phyloP scores from a whole-genome alignment of 1,140 invertebrate species.

The Brachionus sp. region DNA sequence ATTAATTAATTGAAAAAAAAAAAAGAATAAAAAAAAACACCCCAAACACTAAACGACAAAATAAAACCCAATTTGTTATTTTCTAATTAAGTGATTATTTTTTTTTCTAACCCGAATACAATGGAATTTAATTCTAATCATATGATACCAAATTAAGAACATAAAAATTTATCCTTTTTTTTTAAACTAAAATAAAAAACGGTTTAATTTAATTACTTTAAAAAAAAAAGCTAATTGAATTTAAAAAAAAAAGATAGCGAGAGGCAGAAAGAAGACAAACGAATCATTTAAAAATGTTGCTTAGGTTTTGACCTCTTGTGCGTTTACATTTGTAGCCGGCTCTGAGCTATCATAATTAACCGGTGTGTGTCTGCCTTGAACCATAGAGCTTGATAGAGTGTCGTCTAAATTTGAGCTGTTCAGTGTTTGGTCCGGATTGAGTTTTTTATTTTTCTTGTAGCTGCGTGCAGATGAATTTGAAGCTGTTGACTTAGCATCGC shows the following conservation, averaged over 20 bases:
- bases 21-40: background rate
- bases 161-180: background rate
- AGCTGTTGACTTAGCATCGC: background rate
- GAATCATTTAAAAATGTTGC: background rate
- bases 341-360: background rate
- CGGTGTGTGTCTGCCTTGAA: constrained; percentile 24
- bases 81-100: background rate
- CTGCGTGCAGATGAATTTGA: constrained; percentile 14
- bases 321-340: background rate
- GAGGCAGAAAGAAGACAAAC: background rate
- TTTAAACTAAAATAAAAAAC: constrained; percentile 26
- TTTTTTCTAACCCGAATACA: background rate
- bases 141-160: background rate
- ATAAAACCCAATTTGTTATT: background rate
- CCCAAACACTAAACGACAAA: background rate
- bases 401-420: constrained; percentile 20
- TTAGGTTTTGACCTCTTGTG: background rate
- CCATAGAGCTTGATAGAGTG: background rate
- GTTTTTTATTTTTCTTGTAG: constrained; percentile 26
- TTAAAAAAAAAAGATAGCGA: background rate
- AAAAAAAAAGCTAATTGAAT: background rate
- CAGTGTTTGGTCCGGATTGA: background rate
- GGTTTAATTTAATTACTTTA: constrained; percentile 29
- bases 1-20: background rate
- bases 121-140: background rate